Conservation (phyloP, 2,113 vertebrate genomes). For the Halcyon senegalensis region DNA sequence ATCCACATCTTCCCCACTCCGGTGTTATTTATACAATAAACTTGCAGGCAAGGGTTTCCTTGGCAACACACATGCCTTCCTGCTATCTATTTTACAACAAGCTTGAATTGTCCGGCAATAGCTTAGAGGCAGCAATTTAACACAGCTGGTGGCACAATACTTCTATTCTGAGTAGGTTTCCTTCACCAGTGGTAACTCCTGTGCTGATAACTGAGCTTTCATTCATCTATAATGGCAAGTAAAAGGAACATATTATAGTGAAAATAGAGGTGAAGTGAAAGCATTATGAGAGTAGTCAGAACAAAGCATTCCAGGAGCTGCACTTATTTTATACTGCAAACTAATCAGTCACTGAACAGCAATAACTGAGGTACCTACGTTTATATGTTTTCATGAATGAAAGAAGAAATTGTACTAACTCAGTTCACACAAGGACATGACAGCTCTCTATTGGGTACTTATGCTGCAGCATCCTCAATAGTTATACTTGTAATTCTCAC, state of each 20-base stretch:
- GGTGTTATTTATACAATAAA: slow-evolving; percentile 45
- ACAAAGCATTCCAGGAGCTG: neutral
- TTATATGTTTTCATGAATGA: neutral
- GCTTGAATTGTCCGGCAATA: slow-evolving; percentile 18
- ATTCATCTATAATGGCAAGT: neutral
- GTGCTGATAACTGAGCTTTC: slow-evolving; percentile 14
- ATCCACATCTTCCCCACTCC: neutral
- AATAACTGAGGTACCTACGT: neutral
- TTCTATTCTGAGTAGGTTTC: slow-evolving; percentile 48
- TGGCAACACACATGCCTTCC: slow-evolving; percentile 59
- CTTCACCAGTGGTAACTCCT: slow-evolving; percentile 18
- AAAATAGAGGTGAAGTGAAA: slow-evolving; percentile 5
- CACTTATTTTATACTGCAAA: slow-evolving; percentile 22
- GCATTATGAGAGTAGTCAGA: neutral
- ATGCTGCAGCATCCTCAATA: neutral
- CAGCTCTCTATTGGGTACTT: neutral
- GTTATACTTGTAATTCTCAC: neutral
- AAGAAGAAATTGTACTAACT: slow-evolving; percentile 6
- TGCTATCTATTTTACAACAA: slow-evolving; percentile 68
- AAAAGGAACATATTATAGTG: neutral
- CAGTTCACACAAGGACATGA: neutral
- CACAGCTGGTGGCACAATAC: slow-evolving; percentile 65
- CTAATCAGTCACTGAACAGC: neutral
- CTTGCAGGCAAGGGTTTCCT: slow-evolving; percentile 39
- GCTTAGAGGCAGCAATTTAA: slow-evolving; percentile 61